A percentile compares a stretch with the other conserved stretches of the same genome.
Conservation (phyloP, 2,888 invertebrate genomes). For the Pammene aurita region DNA sequence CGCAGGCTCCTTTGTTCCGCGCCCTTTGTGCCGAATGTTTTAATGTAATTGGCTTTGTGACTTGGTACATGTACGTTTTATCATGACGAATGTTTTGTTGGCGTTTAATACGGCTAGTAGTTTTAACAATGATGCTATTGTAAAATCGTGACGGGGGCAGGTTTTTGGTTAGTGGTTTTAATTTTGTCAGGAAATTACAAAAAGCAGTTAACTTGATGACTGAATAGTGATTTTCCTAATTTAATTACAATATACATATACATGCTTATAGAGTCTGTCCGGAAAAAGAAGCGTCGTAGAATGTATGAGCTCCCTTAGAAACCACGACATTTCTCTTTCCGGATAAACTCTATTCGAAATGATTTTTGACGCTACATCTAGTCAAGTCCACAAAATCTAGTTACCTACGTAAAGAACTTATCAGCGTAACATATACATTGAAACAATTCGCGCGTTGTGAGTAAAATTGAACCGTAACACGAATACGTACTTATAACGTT, state of each 20-base stretch:
- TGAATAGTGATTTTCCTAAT: not conserved
- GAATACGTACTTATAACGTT: no score
- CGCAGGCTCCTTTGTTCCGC: slow-evolving; percentile 76
- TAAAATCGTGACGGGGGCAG: not conserved
- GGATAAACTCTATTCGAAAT: no score
- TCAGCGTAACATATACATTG: no score
- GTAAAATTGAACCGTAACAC: no score
- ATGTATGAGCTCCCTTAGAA: no score
- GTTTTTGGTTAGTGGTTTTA: slow-evolving; percentile 4
- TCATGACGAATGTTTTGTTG: slow-evolving; percentile 29
- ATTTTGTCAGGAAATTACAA: not conserved
- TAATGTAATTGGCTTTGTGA: slow-evolving; percentile 83
- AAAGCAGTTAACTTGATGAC: not conserved
- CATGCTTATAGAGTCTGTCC: no score
- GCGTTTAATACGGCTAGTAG: slow-evolving; percentile 35
- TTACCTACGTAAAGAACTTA: no score
- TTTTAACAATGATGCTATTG: slow-evolving; percentile 16
- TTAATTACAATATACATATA: not conserved
- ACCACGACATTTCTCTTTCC: no score
- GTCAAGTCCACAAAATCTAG: no score
- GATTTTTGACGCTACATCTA: no score
- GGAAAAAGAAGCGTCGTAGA: no score
- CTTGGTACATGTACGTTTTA: slow-evolving; percentile 26
- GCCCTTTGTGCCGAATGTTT: slow-evolving; percentile 82
- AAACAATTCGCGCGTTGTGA: no score